phyloP scores from a whole-genome alignment of 2,888 invertebrate genomes.

The Crioceris asparagi region DNA sequence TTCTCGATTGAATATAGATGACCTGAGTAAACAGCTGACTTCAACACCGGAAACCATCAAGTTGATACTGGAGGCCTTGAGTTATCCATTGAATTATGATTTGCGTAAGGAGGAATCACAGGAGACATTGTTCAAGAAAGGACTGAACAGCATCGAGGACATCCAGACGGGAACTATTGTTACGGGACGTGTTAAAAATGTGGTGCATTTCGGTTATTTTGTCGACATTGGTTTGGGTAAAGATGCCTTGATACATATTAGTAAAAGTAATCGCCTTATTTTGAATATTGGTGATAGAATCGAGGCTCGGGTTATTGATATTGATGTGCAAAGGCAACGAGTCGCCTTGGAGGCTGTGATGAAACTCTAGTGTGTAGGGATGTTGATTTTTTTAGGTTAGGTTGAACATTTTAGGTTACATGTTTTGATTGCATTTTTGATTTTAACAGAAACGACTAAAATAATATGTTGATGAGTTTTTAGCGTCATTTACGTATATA shows the following conservation, averaged over 20 bases:
- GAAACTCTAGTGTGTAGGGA: too few relatives aligned
- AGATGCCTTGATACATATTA: slow-evolving; percentile 59
- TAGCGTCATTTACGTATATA: too few relatives aligned
- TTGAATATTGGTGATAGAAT: slow-evolving; percentile 60
- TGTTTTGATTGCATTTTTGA: too few relatives aligned
- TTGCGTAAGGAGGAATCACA: slow-evolving; percentile 53
- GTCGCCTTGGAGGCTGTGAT: slow-evolving; percentile 38
- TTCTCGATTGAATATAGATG: slow-evolving; percentile 23
- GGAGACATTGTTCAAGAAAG: slow-evolving; percentile 65
- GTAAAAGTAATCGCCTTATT: slow-evolving; percentile 44
- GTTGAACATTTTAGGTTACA: too few relatives aligned
- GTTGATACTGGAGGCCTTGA: slow-evolving; percentile 63
- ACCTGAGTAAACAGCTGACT: slow-evolving; percentile 43
- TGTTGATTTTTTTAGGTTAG: too few relatives aligned
- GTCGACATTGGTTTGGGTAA: slow-evolving; percentile 73
- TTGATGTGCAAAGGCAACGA: slow-evolving; percentile 47
- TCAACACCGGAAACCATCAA: slow-evolving; percentile 53
- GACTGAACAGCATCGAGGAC: slow-evolving; percentile 57
- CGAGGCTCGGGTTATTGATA: slow-evolving; percentile 49
- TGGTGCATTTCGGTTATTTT: slow-evolving; percentile 85
- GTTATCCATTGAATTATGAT: slow-evolving; percentile 60
- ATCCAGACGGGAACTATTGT: slow-evolving; percentile 50
- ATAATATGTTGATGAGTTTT: too few relatives aligned
- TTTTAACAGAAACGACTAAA: too few relatives aligned
- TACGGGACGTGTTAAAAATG: slow-evolving; percentile 72